Base-by-base conservation (phyloP, 2,113 vertebrate species). In the Centrocercus urophasianus region DNA sequence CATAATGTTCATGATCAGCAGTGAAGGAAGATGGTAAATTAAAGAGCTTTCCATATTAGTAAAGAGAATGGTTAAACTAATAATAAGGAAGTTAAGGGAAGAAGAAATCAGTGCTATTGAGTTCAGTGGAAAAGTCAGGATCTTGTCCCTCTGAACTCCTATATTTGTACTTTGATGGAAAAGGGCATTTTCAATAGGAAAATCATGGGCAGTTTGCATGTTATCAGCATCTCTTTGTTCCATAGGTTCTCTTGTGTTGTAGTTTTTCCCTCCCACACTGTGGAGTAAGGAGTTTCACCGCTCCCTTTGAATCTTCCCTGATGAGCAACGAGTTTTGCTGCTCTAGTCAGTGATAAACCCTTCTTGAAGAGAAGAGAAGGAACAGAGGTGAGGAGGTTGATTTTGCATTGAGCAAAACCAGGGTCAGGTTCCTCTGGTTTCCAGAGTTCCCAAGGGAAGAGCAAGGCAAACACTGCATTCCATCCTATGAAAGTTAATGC, bases 41-140 rank as follows among this genome's bases (percentile, higher is more conserved):
- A 50, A 28, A 76, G 24, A 50, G 2, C 6, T 27, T 48, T 89
- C 25, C 28, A 73, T 32, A 10, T 28, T 18, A 48, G 34, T 10
- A 40, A 20, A 22, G 19, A 56, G 59, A 81, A 57, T 11, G 28
- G 30, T 56, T 30, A 72, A 57, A 76, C 34, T 5, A 43, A 9
- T n/a, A 54, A 66, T 56, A 60, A 63, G 11, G 12, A 66, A 54
- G 48, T 25, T 50, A 50, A 47, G 25, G 57, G 56, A 69, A 86
- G 5, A 1, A 83, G 9, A 21, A 5, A 15, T 1, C 10, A 3
- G 6, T 21, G 10, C 11, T 52, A 7, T 3, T 0, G 2, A 27
- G 47, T 24, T 69, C 28, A 52, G 32, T 12, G 7, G 6, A 38
- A 10, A 47, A 63, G 27, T 38, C 30, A 54, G 13, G 5, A 22